Evolutionary conservation across 2,113 vertebrate genomes (phyloP).

Genomic region (Pavo muticus): DNA sequence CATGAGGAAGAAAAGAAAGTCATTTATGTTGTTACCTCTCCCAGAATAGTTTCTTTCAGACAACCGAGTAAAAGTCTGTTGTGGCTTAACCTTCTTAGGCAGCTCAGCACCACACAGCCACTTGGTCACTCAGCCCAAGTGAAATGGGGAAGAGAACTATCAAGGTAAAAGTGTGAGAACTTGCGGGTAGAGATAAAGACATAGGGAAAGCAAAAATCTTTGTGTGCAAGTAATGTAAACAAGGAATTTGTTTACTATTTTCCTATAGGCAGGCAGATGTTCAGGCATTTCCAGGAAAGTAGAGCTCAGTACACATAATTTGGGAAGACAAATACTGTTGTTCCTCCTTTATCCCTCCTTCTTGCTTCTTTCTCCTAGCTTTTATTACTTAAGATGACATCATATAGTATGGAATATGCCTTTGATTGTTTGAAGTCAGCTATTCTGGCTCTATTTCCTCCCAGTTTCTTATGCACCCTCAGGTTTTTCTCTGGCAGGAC

Average conservation of each 20-base stretch:
- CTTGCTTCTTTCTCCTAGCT: neutral
- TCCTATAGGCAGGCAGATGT: neutral
- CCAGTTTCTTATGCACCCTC: neutral
- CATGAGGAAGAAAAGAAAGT: neutral
- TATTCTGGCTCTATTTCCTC: neutral
- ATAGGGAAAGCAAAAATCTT: neutral
- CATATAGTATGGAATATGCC: neutral
- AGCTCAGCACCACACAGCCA: neutral
- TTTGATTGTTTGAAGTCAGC: neutral
- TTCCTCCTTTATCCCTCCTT: neutral
- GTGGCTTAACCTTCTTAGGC: neutral
- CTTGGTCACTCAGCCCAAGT: neutral
- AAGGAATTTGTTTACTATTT: neutral
- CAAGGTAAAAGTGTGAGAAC: neutral
- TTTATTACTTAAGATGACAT: neutral
- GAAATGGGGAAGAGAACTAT: neutral
- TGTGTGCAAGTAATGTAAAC: neutral
- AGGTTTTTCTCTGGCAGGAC: neutral
- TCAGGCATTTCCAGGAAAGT: neutral
- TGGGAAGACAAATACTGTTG: neutral
- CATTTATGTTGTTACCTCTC: neutral
- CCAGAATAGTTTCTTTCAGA: neutral
- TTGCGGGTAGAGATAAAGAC: neutral
- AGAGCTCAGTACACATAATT: neutral
- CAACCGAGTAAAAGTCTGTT: neutral